Conservation (phyloP, 2,797 vertebrate species). For the Eutrigla gurnardus region DNA sequence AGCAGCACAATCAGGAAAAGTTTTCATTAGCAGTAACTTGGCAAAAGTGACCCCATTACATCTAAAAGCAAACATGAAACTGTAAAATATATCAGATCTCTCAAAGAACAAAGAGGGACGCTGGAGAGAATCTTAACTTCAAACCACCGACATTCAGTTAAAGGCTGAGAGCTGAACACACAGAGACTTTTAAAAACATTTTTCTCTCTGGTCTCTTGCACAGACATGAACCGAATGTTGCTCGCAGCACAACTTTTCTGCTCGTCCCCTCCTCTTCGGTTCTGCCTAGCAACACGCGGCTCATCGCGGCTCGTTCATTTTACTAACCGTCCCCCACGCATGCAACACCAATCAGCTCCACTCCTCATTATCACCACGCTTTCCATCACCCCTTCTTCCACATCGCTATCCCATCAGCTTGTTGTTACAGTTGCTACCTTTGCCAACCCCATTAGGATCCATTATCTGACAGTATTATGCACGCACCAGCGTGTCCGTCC, state of each 20-base stretch:
- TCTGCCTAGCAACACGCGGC: constrained; percentile 70
- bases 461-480: constrained; percentile 67
- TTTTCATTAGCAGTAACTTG: neutral
- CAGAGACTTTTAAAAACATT: neutral
- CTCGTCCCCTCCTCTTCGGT: constrained; percentile 14
- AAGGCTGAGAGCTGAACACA: neutral
- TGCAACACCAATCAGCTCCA: constrained; percentile 42
- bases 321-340: constrained; percentile 50
- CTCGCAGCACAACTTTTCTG: neutral
- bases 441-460: constrained; percentile 60
- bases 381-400: constrained; percentile 58
- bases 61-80: neutral
- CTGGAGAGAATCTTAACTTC: neutral
- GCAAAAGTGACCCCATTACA: no score
- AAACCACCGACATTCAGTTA: neutral
- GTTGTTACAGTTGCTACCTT: constrained; percentile 51
- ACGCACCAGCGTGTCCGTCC: constrained; percentile 55
- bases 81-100: no score
- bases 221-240: neutral
- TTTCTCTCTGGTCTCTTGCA: neutral
- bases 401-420: constrained; percentile 41
- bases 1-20: neutral
- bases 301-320: constrained; percentile 53
- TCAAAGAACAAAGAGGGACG: neutral
- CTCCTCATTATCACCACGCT: constrained; percentile 60